Conservation (phyloP, 2,113 vertebrate genomes). For the Catagonus wagneri region DNA sequence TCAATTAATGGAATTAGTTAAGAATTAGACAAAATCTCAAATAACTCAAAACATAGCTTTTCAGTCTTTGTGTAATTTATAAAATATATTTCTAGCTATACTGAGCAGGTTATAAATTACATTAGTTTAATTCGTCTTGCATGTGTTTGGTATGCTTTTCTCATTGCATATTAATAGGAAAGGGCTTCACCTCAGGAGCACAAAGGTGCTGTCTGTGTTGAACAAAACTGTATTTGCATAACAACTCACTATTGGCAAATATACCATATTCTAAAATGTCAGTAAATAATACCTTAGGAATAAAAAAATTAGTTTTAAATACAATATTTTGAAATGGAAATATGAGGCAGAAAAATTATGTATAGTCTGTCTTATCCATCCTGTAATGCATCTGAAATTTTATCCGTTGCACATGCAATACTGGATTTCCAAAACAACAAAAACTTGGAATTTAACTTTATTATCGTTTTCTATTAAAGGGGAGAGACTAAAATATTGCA, state of each 20-base stretch:
- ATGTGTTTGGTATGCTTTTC: not conserved
- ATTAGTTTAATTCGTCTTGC: not conserved
- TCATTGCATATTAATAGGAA: not conserved
- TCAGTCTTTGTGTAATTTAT: not conserved
- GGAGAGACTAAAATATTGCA: not conserved
- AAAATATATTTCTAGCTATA: not conserved
- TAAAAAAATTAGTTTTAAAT: not conserved
- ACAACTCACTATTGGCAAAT: not conserved
- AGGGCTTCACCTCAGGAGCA: not conserved
- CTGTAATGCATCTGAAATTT: constrained; percentile 14
- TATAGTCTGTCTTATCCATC: not conserved
- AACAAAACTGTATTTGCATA: not conserved
- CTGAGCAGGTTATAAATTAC: not conserved
- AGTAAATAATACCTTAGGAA: not conserved
- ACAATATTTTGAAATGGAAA: not conserved
- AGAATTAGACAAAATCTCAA: not conserved
- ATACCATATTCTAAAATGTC: not conserved
- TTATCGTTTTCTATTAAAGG: constrained; percentile 31
- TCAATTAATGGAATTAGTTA: not conserved
- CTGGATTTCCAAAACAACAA: constrained; percentile 7
- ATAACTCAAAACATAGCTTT: not conserved
- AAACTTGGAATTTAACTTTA: not conserved
- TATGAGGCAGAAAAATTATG: not conserved
- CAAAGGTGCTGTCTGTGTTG: not conserved
- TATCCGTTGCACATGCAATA: not conserved